Evolutionary conservation across 2,113 vertebrate species (phyloP), one percentile per base, ranked within the genome.

Genomic region (Gambusia affinis): DNA sequence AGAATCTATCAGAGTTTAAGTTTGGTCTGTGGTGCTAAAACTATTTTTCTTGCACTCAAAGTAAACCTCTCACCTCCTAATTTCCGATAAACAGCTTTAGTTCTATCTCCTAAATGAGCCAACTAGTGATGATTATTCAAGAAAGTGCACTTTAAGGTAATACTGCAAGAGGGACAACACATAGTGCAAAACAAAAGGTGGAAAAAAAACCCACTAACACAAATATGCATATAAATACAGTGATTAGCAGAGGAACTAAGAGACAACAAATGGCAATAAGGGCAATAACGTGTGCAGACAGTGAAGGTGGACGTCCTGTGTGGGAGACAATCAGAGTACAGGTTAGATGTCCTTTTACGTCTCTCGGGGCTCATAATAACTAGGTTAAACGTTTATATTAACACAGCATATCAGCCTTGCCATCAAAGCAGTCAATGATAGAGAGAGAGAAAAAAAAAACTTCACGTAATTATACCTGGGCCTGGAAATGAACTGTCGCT

Each of bases 301-400:
- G 81, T 60, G 73, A 84, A 76, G 80, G 85, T 82, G 80, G 81
- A 91, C 73, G 78, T 80, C 82, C 76, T 87, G 83, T 83, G 82
- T 6, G 61, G 88, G 80, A 92, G 89, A 88, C 92, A 93, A 93
- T 94, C 84, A 89, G 81, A n/a, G 67, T 8, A 70, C 67, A 87
- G 89, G 92, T 89, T 84, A 82, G 79, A 85, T 78, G 90, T 88
- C 91, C 91, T 91, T 57, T 93, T 94, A 93, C 85, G 92, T 92
- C 85, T 83, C 89, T 81, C 87, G 70, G 78, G 89, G 90, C 88
- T 91, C 88, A 91, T 94, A 95, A 95, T 95, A 92, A 93, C 89
- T 88, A 79, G 73, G 88, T 92, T 95, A 95, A 95, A 95, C 87
- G 91, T 92, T 93, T 93, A 93, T 94, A 95, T 94, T 95, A 95